Evolutionary conservation across 2,888 invertebrate species (phyloP).

Genomic region (Latheticus oryzae): DNA sequence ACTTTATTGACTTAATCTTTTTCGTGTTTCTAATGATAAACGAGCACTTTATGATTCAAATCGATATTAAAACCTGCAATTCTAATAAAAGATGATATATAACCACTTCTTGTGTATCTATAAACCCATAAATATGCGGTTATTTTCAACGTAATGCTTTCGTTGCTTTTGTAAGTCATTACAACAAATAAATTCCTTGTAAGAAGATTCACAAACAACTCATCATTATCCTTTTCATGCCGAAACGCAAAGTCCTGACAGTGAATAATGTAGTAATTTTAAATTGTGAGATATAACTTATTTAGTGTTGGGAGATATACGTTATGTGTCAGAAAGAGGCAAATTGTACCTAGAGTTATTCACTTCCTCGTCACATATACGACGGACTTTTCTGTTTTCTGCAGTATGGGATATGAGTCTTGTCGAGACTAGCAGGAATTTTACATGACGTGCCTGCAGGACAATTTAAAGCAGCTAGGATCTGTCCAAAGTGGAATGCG

Average conservation of each 20-base stretch:
- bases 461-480: constrained; percentile 53
- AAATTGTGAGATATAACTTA: no score
- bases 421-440: constrained; percentile 48
- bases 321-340: neutral
- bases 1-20: constrained; percentile 22
- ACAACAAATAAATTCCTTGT: constrained; percentile 22
- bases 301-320: no score
- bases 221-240: no score
- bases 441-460: constrained; percentile 53
- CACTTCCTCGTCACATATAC: constrained; percentile 18
- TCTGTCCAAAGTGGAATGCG: constrained; percentile 49
- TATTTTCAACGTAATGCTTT: constrained; percentile 43
- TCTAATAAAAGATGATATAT: constrained; percentile 59
- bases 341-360: constrained; percentile 3
- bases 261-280: no score
- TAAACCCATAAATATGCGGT: constrained; percentile 49
- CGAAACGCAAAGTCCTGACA: no score
- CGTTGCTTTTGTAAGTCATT: constrained; percentile 42
- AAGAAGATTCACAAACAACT: constrained; percentile 31
- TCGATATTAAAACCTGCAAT: constrained; percentile 56
- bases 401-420: constrained; percentile 39
- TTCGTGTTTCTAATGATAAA: constrained; percentile 50
- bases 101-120: constrained; percentile 50
- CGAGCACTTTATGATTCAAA: constrained; percentile 51
- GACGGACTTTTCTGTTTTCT: constrained; percentile 34